Percentiles rank a stretch among this genome's conserved stretches.
These are phyloP conservation scores for Drosophila lini DNA, from an alignment of 1,140 invertebrate species.

Conservation along the genomic window DNA sequence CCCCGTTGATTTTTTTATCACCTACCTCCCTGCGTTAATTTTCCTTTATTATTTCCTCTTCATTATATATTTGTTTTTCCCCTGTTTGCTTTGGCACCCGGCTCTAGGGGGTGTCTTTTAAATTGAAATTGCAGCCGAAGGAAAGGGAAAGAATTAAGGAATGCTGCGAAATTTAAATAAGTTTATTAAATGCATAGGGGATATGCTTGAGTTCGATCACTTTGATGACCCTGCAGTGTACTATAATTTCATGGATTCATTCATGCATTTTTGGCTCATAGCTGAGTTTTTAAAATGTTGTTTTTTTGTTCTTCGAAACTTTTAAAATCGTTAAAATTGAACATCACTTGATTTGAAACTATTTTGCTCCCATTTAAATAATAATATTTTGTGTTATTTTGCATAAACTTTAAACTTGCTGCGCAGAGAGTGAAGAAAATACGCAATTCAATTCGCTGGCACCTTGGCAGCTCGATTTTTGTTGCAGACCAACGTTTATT, in stretches of 20 bases:
- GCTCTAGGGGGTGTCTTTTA: conserved; percentile 1
- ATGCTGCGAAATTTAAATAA: not conserved
- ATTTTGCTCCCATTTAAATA: not conserved
- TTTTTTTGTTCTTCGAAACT: too few relatives aligned
- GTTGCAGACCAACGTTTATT: not conserved
- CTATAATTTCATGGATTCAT: too few relatives aligned
- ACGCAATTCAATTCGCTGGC: conserved; percentile 1
- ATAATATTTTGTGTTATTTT: not conserved
- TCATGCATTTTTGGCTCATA: too few relatives aligned
- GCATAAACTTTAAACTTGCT: not conserved
- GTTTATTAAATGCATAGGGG: not conserved
- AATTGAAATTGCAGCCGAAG: conserved; percentile 4
- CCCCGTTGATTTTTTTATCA: conserved; percentile 1
- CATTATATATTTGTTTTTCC: conserved; percentile 32
- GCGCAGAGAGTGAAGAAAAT: too few relatives aligned
- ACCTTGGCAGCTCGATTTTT: conserved; percentile 8
- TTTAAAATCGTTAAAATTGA: not conserved
- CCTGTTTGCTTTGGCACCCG: conserved; percentile 6
- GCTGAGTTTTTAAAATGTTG: too few relatives aligned
- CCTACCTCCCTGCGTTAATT: conserved; percentile 3
- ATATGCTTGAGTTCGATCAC: not conserved
- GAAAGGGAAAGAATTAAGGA: not conserved
- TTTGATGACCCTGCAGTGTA: too few relatives aligned
- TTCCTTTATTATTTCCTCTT: not conserved
- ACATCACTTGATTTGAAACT: not conserved